phyloP scores from a whole-genome alignment of 2,113 vertebrate species.

The Sprattus sprattus region DNA sequence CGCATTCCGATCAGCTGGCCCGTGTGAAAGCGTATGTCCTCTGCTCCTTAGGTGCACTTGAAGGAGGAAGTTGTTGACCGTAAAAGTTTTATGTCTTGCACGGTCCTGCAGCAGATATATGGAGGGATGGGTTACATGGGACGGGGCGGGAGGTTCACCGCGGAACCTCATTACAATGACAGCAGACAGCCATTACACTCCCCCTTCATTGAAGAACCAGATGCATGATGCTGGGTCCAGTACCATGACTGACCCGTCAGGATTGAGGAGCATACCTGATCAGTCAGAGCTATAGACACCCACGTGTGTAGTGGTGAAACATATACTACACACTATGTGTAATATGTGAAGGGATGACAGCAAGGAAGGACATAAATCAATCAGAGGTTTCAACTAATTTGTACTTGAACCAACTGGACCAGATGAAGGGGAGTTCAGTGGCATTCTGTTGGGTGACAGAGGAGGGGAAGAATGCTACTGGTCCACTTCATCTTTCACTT shows the following conservation, averaged over 20 bases:
- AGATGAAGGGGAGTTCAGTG: conserved; percentile 11
- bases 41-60: conserved; percentile 13
- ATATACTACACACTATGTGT: background rate
- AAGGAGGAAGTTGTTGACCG: conserved; percentile 43
- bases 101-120: conserved; percentile 38
- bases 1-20: background rate
- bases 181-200: background rate
- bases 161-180: conserved; percentile 21
- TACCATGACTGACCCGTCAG: background rate
- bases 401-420: conserved; percentile 12
- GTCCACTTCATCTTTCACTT: conserved; percentile 57
- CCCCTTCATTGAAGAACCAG: conserved; percentile 23
- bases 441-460: conserved; percentile 19
- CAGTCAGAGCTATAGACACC: background rate
- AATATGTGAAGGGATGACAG: background rate
- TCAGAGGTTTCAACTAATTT: background rate
- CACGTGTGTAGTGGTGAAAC: background rate
- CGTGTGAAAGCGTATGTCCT: conserved; percentile 44
- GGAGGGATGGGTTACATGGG: conserved; percentile 34
- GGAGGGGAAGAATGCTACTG: conserved; percentile 55
- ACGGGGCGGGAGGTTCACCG: conserved; percentile 27
- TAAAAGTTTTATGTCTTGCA: conserved; percentile 49
- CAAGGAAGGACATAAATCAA: no score
- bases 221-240: background rate
- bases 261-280: background rate